These are phyloP conservation scores for Tetropium fuscum DNA, from an alignment of 2,888 invertebrate species.

Conservation along the genomic window DNA sequence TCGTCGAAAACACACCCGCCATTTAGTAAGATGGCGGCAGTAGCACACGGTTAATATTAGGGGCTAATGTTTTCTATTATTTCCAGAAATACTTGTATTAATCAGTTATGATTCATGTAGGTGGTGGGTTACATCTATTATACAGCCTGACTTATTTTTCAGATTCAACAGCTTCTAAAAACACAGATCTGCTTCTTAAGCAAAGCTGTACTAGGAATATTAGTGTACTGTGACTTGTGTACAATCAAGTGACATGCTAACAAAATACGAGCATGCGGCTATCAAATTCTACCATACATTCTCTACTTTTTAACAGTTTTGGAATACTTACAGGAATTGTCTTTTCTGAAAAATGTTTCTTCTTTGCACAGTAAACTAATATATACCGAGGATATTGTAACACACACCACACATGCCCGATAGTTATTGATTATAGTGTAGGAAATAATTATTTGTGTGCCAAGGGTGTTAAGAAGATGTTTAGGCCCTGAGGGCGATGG, in stretches of 20 bases:
- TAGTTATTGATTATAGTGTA: too few species aligned
- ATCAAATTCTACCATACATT: constrained; percentile 12
- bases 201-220: constrained; percentile 17
- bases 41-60: too few species aligned
- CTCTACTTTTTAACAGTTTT: constrained; percentile 18
- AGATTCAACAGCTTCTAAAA: neutral
- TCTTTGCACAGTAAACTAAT: constrained; percentile 41
- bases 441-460: too few species aligned
- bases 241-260: constrained; percentile 5
- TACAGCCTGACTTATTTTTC: constrained; percentile 4
- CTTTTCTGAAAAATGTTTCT: neutral
- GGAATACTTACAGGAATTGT: constrained; percentile 18
- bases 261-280: constrained; percentile 5
- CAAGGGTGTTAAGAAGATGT: too few species aligned
- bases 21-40: too few species aligned
- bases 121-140: neutral
- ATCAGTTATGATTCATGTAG: neutral
- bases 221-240: constrained; percentile 28
- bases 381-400: constrained; percentile 10
- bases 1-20: too few species aligned
- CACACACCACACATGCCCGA: constrained; percentile 1
- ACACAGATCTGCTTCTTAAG: neutral
- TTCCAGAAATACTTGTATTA: neutral
- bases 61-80: too few species aligned
- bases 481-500: too few species aligned